A percentile compares a stretch with the other conserved stretches of the same genome.
Evolutionary conservation across 2,113 vertebrate species (phyloP).

Genomic region (Patagioenas fasciata): DNA sequence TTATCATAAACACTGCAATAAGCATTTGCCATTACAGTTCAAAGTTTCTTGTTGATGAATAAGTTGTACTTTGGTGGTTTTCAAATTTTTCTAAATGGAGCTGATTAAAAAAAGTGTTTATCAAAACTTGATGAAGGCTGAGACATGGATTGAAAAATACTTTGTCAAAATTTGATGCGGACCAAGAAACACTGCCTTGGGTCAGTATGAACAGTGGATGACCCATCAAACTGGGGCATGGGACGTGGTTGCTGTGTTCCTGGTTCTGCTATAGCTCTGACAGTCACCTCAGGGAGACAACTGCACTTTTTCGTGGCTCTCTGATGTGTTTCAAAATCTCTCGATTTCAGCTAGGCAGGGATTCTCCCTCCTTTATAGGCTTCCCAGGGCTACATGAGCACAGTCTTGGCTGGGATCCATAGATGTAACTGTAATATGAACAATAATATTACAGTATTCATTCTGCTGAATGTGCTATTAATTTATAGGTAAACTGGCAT

Average conservation of each 20-base stretch:
- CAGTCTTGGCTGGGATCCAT: not conserved
- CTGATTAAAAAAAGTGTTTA: not conserved
- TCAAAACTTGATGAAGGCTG: not conserved
- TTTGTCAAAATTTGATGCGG: not conserved
- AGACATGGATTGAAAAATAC: not conserved
- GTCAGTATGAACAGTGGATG: not conserved
- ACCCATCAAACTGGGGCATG: not conserved
- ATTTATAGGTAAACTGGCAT: not conserved
- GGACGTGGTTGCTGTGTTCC: not conserved
- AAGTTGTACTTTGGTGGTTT: not conserved
- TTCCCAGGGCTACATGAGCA: not conserved
- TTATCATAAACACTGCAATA: slow-evolving; percentile 58
- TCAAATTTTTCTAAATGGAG: not conserved
- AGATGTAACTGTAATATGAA: not conserved
- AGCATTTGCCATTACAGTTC: slow-evolving; percentile 14
- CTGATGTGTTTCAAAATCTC: not conserved
- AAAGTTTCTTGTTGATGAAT: slow-evolving; percentile 13
- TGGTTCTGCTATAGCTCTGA: not conserved
- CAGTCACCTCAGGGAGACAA: not conserved
- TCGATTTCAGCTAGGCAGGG: not conserved
- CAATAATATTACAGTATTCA: not conserved
- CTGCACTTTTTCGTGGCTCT: not conserved
- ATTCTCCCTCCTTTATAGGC: not conserved
- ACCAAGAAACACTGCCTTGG: not conserved
- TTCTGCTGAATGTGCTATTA: not conserved